Conservation (phyloP, 2,797 vertebrate genomes). For the Eulemur coronatus region DNA sequence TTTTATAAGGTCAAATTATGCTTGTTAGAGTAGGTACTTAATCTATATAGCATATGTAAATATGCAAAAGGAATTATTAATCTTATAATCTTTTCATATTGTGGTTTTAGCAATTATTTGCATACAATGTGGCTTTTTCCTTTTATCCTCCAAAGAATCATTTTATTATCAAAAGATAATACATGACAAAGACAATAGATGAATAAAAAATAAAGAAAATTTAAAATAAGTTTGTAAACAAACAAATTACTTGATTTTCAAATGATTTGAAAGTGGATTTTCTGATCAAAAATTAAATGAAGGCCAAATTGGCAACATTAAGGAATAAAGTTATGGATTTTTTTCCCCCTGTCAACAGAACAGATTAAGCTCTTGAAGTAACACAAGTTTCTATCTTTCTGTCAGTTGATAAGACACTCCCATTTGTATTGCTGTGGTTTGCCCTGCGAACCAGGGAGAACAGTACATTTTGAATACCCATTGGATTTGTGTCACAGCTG, state of each 20-base stretch:
- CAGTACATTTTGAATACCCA: background rate
- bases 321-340: background rate
- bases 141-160: conserved; percentile 64
- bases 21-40: background rate
- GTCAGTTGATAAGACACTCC: conserved; percentile 9
- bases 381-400: conserved; percentile 24
- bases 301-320: background rate
- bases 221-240: conserved; percentile 58
- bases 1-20: background rate
- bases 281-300: background rate
- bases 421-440: background rate
- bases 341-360: background rate
- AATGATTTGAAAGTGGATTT: background rate
- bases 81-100: conserved; percentile 41
- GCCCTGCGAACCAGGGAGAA: background rate
- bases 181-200: conserved; percentile 68
- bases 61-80: conserved; percentile 29
- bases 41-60: background rate
- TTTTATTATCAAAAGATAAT: conserved; percentile 70
- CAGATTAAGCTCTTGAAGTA: background rate
- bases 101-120: conserved; percentile 49
- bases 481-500: conserved; percentile 26
- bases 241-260: conserved; percentile 59
- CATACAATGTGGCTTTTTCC: conserved; percentile 44
- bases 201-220: conserved; percentile 64